A percentile compares a stretch with the other conserved stretches of the same genome.
These are phyloP conservation scores for Rallus limicola DNA, from an alignment of 2,113 vertebrate genomes.

Conservation along the genomic window DNA sequence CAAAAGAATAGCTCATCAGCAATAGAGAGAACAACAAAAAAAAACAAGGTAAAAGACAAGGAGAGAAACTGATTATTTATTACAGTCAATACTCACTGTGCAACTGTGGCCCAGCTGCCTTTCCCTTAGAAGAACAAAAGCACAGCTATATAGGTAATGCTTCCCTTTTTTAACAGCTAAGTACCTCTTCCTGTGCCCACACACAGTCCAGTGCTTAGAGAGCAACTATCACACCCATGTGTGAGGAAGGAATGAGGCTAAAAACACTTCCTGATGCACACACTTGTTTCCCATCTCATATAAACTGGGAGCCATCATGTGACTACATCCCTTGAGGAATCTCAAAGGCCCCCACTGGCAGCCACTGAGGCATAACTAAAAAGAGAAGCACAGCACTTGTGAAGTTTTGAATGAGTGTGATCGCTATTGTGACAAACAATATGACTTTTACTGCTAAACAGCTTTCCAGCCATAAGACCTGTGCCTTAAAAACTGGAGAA, in stretches of 20 bases:
- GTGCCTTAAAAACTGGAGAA: neutral
- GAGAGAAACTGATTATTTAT: neutral
- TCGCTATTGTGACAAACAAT: neutral
- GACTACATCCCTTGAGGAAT: neutral
- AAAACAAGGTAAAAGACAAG: neutral
- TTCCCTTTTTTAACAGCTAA: neutral
- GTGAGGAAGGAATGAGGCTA: neutral
- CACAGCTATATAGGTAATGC: neutral
- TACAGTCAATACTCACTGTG: neutral
- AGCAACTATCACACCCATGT: accelerated
- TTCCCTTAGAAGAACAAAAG: neutral
- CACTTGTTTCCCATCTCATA: neutral
- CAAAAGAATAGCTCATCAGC: neutral
- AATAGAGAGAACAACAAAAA: neutral
- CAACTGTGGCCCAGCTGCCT: neutral
- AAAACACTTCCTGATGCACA: neutral
- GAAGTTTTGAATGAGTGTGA: neutral
- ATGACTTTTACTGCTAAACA: neutral
- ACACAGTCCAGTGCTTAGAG: neutral
- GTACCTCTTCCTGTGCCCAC: neutral
- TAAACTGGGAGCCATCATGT: neutral
- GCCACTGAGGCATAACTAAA: neutral
- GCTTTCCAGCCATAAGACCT: neutral
- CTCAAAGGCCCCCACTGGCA: neutral
- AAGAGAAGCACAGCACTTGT: neutral